Evolutionary conservation across 2,797 vertebrate genomes (phyloP), one percentile per base, ranked within the genome.

Genomic region (Heteromormyrus szaboi): DNA sequence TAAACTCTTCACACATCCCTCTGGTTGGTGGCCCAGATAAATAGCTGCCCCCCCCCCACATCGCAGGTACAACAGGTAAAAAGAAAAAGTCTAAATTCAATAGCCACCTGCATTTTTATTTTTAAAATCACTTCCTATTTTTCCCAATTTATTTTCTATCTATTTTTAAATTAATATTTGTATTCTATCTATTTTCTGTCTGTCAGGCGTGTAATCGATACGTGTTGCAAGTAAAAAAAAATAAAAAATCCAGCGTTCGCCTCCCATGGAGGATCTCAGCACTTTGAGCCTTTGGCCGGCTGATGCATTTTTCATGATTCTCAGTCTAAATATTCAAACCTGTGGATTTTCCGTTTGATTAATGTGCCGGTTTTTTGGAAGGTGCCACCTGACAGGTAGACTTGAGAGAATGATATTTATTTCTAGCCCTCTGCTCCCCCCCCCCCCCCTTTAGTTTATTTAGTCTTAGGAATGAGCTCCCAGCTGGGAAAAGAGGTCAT

Each of bases 151-250:
- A 48, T 85, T 85, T 22, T 25, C 90, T 88, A 90, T 93, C 89
- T 93, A 86, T 91, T 94, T 94, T 94, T 91, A 90, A 89, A 92
- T 90, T 91, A 91, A 89, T 41, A 88, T 93, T 91, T 91, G 54
- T 90, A 85, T 91, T 94, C 89, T 85, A 87, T 91, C 87, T 89
- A 89, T 91, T 93, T 90, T 89, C 87, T 86, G 89, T 90, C 41
- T 89, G 88, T 29, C 87, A 91, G 94, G 94, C 92, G 94, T 86
- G 91, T 94, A 95, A 94, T 96, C 94, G 93, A 94, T 95, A 94
- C 81, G 89, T 91, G 94, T 92, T 93, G 92, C 89, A 93, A 94
- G 92, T 95, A 25, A 65, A 53, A 53, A 4, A 53, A 53, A 25
- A 59, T 8, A 62, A 65, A 53, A 51, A 3, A 51, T 12, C 0